Evolutionary conservation across 53 echinoderm and acorn worm genomes (phyloP).

Genomic region (Arbacia lixula): DNA sequence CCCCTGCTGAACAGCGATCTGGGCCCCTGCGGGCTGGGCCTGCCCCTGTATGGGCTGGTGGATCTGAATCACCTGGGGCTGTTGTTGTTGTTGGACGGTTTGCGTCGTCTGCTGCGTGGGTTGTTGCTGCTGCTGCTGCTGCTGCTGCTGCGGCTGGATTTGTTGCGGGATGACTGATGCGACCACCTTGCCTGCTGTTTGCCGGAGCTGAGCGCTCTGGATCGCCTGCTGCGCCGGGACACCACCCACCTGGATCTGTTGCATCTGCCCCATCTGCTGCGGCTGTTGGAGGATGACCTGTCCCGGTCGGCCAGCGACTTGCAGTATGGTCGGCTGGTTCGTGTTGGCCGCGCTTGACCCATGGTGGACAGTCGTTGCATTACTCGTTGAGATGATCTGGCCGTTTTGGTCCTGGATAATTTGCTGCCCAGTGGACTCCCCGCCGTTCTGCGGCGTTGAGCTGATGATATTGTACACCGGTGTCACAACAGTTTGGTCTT

Average conservation of each 20-base stretch:
- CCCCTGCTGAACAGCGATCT: constrained; percentile 41
- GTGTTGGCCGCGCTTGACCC: neutral
- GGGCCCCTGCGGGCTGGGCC: constrained; percentile 61
- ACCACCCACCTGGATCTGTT: constrained; percentile 37
- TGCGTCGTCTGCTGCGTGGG: constrained; percentile 48
- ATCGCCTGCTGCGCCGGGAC: constrained; percentile 61
- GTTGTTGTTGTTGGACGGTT: constrained; percentile 55
- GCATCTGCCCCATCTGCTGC: constrained; percentile 51
- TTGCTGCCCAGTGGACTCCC: constrained; percentile 17
- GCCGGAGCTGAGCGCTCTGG: constrained; percentile 65
- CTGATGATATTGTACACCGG: constrained; percentile 58
- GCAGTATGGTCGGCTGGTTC: constrained; percentile 45
- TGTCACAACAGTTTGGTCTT: constrained; percentile 49
- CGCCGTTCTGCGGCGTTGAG: constrained; percentile 22
- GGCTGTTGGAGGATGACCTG: constrained; percentile 48
- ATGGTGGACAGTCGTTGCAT: neutral
- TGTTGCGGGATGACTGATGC: constrained; percentile 48
- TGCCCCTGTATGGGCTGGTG: constrained; percentile 65
- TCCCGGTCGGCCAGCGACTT: constrained; percentile 32
- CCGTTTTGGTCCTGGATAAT: constrained; percentile 32
- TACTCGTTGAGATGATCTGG: constrained; percentile 33
- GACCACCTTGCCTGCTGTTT: constrained; percentile 50
- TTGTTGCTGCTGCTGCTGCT: constrained; percentile 50
- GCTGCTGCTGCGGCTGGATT: constrained; percentile 59
- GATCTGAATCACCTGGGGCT: constrained; percentile 63